phyloP scores from a whole-genome alignment of 2,797 vertebrate genomes.

The Ispidina lecontei region DNA sequence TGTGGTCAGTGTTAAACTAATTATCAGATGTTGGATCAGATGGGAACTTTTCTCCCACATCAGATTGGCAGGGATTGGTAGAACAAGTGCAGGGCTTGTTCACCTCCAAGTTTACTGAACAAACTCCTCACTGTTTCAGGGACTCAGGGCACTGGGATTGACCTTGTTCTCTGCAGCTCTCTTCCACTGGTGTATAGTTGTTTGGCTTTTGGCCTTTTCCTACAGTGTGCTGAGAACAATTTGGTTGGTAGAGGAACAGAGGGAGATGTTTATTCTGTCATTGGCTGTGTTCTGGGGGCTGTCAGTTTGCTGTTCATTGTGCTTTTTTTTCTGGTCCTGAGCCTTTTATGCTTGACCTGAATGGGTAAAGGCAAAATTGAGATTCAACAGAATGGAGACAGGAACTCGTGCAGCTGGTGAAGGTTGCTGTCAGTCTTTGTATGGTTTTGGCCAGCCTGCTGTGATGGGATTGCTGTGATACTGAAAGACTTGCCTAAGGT shows the following conservation, averaged over 20 bases:
- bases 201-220: conserved; percentile 28
- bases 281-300: background rate
- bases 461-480: background rate
- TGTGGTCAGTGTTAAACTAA: background rate
- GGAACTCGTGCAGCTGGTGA: background rate
- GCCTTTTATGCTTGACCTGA: background rate
- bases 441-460: background rate
- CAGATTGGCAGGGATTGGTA: background rate
- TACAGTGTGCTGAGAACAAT: background rate
- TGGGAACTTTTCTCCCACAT: background rate
- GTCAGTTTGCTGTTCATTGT: background rate
- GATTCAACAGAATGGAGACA: background rate
- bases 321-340: background rate
- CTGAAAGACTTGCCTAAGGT: background rate
- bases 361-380: background rate
- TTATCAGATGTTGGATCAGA: conserved; percentile 1
- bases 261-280: background rate
- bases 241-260: background rate
- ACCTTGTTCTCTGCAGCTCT: background rate
- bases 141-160: background rate
- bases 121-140: background rate
- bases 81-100: conserved; percentile 33
- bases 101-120: conserved; percentile 10
- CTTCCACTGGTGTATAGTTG: background rate
- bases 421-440: background rate